Evolutionary conservation across 53 echinoderm and acorn worm species (phyloP).

Genomic region (Patiria pectinifera): DNA sequence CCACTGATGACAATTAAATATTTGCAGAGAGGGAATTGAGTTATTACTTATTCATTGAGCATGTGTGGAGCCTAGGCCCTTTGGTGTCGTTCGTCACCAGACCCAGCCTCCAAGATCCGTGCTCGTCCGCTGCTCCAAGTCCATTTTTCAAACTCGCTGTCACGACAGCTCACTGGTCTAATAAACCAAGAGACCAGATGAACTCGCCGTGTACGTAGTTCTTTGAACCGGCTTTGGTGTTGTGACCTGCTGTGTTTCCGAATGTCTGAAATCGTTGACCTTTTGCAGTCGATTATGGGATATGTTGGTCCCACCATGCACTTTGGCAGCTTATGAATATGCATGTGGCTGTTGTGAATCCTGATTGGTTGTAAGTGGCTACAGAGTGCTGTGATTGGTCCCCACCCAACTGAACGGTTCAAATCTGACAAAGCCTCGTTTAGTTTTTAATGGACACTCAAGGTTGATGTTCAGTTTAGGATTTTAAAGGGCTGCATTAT

Average conservation of each 20-base stretch:
- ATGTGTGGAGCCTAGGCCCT: background rate
- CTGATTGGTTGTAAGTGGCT: background rate
- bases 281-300: background rate
- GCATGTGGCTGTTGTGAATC: background rate
- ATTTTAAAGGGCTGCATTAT: too few species aligned
- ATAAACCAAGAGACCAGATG: background rate
- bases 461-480: too few species aligned
- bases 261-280: background rate
- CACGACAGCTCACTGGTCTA: background rate
- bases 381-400: background rate
- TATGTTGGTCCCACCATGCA: background rate
- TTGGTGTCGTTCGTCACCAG: slow-evolving; percentile 16
- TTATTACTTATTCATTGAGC: slow-evolving; percentile 36
- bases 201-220: background rate
- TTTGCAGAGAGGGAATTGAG: slow-evolving; percentile 41
- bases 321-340: background rate
- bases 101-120: background rate
- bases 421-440: too few species aligned
- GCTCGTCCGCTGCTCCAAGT: background rate
- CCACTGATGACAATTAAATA: slow-evolving; percentile 20
- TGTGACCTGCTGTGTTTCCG: background rate
- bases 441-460: too few species aligned
- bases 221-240: background rate
- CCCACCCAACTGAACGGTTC: too few species aligned
- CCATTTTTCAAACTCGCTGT: slow-evolving; percentile 33